Conservation (phyloP, 2,113 vertebrate genomes). For the Entomyzon cyanotis region DNA sequence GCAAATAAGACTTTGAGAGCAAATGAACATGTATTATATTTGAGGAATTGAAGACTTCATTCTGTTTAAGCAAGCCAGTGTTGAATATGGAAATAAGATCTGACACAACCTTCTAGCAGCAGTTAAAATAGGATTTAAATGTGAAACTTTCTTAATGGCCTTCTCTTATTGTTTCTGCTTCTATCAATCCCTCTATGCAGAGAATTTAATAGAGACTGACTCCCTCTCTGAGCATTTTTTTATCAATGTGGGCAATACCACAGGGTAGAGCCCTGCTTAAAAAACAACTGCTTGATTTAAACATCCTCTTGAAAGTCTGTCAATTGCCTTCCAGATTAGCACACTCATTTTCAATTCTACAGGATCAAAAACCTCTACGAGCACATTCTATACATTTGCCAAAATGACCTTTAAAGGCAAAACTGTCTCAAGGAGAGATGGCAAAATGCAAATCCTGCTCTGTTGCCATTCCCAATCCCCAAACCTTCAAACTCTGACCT, state of each 20-base stretch:
- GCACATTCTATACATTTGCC: neutral
- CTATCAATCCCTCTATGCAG: neutral
- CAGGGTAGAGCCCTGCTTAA: neutral
- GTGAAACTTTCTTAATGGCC: neutral
- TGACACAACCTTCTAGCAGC: neutral
- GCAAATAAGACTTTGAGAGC: neutral
- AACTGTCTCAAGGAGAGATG: neutral
- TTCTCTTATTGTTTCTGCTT: neutral
- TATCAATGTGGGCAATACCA: neutral
- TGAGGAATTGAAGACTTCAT: neutral
- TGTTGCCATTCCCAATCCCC: neutral
- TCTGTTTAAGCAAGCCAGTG: neutral
- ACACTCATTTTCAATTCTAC: neutral
- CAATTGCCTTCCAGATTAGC: neutral
- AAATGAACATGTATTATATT: neutral
- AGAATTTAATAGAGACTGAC: neutral
- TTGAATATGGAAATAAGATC: conserved; percentile 15
- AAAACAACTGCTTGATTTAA: neutral
- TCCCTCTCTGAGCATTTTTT: neutral
- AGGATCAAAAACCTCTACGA: neutral
- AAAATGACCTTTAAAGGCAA: neutral
- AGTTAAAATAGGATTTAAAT: neutral
- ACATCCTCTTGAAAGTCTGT: neutral
- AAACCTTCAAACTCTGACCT: neutral
- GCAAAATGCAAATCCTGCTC: neutral